Evolutionary conservation across 1,140 invertebrate species (phyloP).

Genomic region (Ostrea denselamellosa): DNA sequence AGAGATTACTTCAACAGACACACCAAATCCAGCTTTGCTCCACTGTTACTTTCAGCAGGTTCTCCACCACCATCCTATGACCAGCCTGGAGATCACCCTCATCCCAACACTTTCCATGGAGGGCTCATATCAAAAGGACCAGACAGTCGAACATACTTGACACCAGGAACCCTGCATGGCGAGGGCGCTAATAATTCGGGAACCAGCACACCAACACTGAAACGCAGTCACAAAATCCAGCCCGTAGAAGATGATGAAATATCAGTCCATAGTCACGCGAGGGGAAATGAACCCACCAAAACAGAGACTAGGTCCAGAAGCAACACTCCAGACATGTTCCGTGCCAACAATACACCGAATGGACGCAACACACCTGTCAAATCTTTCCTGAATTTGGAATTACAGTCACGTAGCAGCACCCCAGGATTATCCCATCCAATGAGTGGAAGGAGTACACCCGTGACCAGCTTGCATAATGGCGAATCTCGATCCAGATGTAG

Average conservation of each 20-base stretch:
- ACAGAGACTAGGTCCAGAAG: not conserved
- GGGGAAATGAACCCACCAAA: not conserved
- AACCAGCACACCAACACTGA: not conserved
- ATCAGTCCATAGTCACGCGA: not conserved
- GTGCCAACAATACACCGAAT: not conserved
- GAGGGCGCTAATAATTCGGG: not conserved
- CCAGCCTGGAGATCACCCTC: not conserved
- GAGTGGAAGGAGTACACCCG: too few relatives aligned
- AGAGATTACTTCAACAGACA: conserved; percentile 9
- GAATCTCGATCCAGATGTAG: not conserved
- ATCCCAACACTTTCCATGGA: not conserved
- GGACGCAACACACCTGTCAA: not conserved
- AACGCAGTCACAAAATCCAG: not conserved
- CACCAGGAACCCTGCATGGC: not conserved
- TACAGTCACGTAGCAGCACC: too few relatives aligned
- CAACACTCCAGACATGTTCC: not conserved
- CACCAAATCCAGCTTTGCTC: not conserved
- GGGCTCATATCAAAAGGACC: not conserved
- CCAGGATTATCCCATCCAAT: too few relatives aligned
- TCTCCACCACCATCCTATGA: not conserved
- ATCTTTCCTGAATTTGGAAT: too few relatives aligned
- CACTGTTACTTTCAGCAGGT: not conserved
- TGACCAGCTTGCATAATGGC: not conserved
- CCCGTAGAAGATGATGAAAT: not conserved
- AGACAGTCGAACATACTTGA: not conserved